A percentile compares a stretch with the other conserved stretches of the same genome.
These are phyloP conservation scores for Sphenodon punctatus DNA, from an alignment of 2,797 vertebrate species.

Conservation along the genomic window DNA sequence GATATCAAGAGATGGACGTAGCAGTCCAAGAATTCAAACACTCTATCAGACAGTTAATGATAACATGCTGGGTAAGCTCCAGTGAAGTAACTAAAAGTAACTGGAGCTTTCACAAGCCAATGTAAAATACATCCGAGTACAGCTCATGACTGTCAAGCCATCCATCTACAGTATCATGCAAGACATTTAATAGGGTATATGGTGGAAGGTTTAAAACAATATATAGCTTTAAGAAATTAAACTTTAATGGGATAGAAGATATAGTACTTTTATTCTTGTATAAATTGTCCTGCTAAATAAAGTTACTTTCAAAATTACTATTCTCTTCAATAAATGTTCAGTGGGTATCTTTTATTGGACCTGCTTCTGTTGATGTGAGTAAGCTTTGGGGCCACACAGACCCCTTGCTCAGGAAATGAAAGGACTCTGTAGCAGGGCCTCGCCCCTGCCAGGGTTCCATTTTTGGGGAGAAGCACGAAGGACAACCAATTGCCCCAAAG, in stretches of 20 bases:
- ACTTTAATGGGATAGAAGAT: not conserved
- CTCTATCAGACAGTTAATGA: slow-evolving; percentile 30
- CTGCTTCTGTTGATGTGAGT: too few relatives aligned
- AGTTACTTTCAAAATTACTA: too few relatives aligned
- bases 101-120: slow-evolving; percentile 18
- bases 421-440: too few relatives aligned
- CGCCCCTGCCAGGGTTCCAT: too few relatives aligned
- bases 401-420: too few relatives aligned
- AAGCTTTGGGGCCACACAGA: too few relatives aligned
- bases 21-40: slow-evolving; percentile 38
- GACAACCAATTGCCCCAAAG: too few relatives aligned
- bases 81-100: slow-evolving; percentile 46
- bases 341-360: too few relatives aligned
- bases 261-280: too few relatives aligned
- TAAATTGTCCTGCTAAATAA: not conserved
- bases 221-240: not conserved
- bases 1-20: not conserved
- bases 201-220: not conserved
- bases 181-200: not conserved
- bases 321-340: too few relatives aligned
- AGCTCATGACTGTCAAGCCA: not conserved
- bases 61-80: slow-evolving; percentile 30
- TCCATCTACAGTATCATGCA: not conserved
- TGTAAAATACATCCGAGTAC: slow-evolving; percentile 38
- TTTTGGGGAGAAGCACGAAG: too few relatives aligned